These are phyloP conservation scores for Isotomurus palustris DNA, from an alignment of 2,888 invertebrate species.

Conservation along the genomic window DNA sequence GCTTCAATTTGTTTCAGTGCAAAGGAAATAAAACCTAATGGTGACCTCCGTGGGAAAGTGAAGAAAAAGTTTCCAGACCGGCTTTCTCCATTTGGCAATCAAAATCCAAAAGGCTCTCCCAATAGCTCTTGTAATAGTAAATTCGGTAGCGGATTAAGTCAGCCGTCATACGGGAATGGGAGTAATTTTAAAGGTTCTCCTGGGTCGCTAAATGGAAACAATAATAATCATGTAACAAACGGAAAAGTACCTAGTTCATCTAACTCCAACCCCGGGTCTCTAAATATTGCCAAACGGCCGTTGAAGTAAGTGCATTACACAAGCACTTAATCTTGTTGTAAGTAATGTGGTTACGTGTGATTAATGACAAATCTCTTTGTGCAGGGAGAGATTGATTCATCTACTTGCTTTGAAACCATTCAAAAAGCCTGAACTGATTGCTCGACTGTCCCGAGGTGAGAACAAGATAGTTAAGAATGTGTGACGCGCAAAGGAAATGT, in stretches of 20 bases:
- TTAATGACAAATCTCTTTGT: no score
- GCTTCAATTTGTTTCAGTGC: slow-evolving; percentile 61
- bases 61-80: slow-evolving; percentile 60
- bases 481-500: background rate
- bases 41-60: slow-evolving; percentile 81
- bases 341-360: background rate
- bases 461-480: background rate
- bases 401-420: slow-evolving; percentile 86
- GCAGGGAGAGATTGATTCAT: slow-evolving; percentile 89
- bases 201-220: slow-evolving; percentile 2
- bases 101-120: slow-evolving; percentile 25
- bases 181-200: background rate
- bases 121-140: slow-evolving; percentile 20
- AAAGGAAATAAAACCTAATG: slow-evolving; percentile 87
- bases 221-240: slow-evolving; percentile 12
- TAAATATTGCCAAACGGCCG: slow-evolving; percentile 31
- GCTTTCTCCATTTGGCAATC: slow-evolving; percentile 27
- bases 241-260: slow-evolving; percentile 19
- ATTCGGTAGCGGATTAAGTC: slow-evolving; percentile 14
- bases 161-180: background rate
- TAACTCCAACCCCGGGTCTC: slow-evolving; percentile 6
- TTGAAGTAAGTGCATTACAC: slow-evolving; percentile 27
- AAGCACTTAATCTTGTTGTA: background rate
- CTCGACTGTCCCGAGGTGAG: slow-evolving; percentile 75
- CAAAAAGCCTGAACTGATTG: slow-evolving; percentile 81